Conservation (phyloP, 2,888 invertebrate species). For the Drosophila imparisetae region DNA sequence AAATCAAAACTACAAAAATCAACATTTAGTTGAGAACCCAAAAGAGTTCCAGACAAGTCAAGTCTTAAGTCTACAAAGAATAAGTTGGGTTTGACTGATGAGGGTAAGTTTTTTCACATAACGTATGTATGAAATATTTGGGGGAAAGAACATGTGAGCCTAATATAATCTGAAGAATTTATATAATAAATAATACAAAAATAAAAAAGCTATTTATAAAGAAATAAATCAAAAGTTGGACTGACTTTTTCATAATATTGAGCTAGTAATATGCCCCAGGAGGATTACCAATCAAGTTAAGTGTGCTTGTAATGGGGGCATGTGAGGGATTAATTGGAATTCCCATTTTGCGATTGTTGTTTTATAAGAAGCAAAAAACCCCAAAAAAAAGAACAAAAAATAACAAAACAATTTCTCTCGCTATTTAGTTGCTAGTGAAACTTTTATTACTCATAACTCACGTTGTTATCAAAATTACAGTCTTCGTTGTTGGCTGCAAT, state of each 20-base stretch:
- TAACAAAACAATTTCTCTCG: neutral
- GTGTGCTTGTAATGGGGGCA: slow-evolving; percentile 2
- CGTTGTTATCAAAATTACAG: too few species aligned
- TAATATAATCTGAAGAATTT: neutral
- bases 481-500: too few species aligned
- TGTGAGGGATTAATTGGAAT: neutral
- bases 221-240: neutral
- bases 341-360: neutral
- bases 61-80: neutral
- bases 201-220: neutral
- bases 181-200: neutral
- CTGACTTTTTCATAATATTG: neutral
- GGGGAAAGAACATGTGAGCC: neutral
- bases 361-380: neutral
- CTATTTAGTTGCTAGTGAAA: too few species aligned
- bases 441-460: too few species aligned
- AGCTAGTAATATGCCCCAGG: neutral
- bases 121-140: neutral
- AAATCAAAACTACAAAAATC: neutral
- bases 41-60: neutral
- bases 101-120: neutral
- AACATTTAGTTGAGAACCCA: neutral
- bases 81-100: neutral
- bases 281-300: slow-evolving; percentile 24
- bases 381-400: neutral